Evolutionary conservation across 1,140 invertebrate species (phyloP), one percentile per base, ranked within the genome.

Genomic region (Drosophila oshimai): DNA sequence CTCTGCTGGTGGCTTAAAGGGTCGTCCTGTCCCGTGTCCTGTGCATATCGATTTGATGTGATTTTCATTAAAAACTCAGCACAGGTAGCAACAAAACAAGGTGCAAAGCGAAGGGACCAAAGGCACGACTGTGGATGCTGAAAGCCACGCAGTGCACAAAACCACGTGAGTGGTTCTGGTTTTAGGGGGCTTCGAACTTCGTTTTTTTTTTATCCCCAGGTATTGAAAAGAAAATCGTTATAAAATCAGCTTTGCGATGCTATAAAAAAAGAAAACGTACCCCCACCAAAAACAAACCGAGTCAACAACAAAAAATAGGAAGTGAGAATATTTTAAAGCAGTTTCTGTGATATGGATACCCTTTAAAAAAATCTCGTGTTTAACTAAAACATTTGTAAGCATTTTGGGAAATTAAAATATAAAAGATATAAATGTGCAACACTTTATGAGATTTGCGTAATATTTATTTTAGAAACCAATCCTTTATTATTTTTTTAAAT

Each of bases 1-100:
- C 6, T 9, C 41, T 55, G 18, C 53, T 51, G 12, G 6, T 41
- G 57, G 74, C 65, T 72, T 69, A 49, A 64, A 64, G 61, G 57
- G 33, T 62, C 42, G 44, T 57, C 41, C n/a, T n/a, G n/a, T n/a
- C n/a, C n/a, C n/a, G n/a, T n/a, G 42, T 71, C 61, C 53, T 61
- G 53, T 62, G 80, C 72, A 87, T 80, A 86, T 86, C 67, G 80
- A 86, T 86, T 86, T 76, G 80, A 86, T 80, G 81, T 71, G 75
- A 86, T 86, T 84, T 86, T 80, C 80, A 86, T 84, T 84, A 84
- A 87, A 87, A 76, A 76, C 78, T 58, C 73, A 84, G 47, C 68
- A 62, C 73, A 78, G 73, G 73, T 77, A 72, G 29, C 61, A 55
- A 54, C 55, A 83, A 58, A 62, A 75, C 65, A 69, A 62, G 50